phyloP scores from a whole-genome alignment of 1,140 invertebrate genomes.

The Coptotermes formosanus region DNA sequence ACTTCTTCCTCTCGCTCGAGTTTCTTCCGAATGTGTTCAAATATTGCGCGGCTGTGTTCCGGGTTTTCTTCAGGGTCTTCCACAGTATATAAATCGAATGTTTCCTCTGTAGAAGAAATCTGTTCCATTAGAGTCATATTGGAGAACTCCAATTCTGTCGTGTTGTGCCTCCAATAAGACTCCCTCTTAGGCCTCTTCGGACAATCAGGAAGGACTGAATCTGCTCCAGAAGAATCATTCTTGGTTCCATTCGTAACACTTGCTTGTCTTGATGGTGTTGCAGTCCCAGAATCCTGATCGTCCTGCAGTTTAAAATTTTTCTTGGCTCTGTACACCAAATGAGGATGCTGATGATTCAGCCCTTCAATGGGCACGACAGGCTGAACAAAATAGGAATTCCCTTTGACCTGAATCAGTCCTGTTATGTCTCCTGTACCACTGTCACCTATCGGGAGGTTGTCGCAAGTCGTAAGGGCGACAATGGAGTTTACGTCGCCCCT shows the following conservation, averaged over 20 bases:
- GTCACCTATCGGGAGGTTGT: not conserved
- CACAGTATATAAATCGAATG: not conserved
- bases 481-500: constrained; percentile 40
- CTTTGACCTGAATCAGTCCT: constrained; percentile 44
- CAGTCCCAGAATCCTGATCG: constrained; percentile 2
- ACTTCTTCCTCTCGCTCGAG: constrained; percentile 44
- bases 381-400: constrained; percentile 46
- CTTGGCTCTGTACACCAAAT: constrained; percentile 41
- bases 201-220: not conserved
- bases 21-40: constrained; percentile 4
- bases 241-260: no score
- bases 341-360: constrained; percentile 22
- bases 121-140: not conserved
- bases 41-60: not conserved
- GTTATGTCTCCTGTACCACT: constrained; percentile 46
- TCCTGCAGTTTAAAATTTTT: not conserved
- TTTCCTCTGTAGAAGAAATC: not conserved
- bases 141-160: not conserved
- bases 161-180: constrained; percentile 21
- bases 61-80: not conserved
- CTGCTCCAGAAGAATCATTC: not conserved
- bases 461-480: constrained; percentile 45
- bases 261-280: not conserved
- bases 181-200: constrained; percentile 2
- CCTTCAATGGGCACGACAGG: constrained; percentile 40